phyloP scores from a whole-genome alignment of 2,797 vertebrate species.

The Nothura maculosa region DNA sequence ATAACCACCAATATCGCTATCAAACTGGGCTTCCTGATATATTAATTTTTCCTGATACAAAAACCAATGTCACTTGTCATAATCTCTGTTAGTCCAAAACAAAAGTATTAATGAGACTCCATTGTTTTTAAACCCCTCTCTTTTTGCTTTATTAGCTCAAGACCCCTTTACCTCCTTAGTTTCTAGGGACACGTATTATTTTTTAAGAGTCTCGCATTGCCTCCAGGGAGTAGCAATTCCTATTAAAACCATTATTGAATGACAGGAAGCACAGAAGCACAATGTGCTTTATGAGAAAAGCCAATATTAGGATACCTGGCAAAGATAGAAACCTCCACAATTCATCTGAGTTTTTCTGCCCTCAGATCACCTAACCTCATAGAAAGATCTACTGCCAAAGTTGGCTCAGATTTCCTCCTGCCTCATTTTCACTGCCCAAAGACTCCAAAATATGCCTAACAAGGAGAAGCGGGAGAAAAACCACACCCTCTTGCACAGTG shows the following conservation, averaged over 20 bases:
- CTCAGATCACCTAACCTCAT: not conserved
- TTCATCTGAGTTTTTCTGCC: not conserved
- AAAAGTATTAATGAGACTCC: not conserved
- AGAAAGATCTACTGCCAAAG: not conserved
- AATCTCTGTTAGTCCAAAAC: no score
- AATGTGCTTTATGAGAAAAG: not conserved
- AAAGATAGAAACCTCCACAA: not conserved
- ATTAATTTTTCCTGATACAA: not conserved
- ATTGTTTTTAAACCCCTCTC: not conserved
- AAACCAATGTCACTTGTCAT: not conserved
- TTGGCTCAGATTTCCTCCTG: not conserved
- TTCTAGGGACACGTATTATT: not conserved
- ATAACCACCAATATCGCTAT: not conserved
- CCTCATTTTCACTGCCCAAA: no score
- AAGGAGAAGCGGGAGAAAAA: not conserved
- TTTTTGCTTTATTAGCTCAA: not conserved
- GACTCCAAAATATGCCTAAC: not conserved
- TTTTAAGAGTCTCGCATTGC: not conserved
- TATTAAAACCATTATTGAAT: not conserved
- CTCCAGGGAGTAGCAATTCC: not conserved
- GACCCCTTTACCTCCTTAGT: not conserved
- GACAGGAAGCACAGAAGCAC: not conserved
- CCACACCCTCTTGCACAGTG: not conserved
- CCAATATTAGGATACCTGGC: not conserved
- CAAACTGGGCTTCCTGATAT: not conserved